phyloP scores from a whole-genome alignment of 2,888 invertebrate species.

The Eristalinus sepulchralis region DNA sequence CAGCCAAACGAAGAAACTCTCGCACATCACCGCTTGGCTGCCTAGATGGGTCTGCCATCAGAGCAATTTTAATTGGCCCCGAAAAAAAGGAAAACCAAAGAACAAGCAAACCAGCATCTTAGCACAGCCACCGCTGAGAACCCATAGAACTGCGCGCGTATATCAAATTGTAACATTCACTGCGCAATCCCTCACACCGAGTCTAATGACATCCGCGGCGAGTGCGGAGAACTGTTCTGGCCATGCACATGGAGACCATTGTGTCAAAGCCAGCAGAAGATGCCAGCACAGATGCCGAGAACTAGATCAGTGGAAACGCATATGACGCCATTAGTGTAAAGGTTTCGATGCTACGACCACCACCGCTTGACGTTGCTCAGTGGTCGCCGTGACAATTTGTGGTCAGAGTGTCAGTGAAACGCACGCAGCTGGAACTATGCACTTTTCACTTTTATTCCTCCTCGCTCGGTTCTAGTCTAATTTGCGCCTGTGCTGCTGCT shows the following conservation, averaged over 20 bases:
- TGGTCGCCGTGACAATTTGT: constrained; percentile 31
- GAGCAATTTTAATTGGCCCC: constrained; percentile 53
- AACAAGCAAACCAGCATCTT: background rate
- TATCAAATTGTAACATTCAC: constrained; percentile 41
- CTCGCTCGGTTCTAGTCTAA: constrained; percentile 27
- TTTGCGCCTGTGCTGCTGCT: background rate
- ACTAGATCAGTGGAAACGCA: constrained; percentile 47
- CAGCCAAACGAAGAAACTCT: constrained; percentile 56
- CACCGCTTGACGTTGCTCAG: background rate
- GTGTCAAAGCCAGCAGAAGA: constrained; percentile 51
- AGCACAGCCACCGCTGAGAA: constrained; percentile 20
- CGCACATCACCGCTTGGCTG: constrained; percentile 48
- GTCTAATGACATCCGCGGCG: constrained; percentile 48
- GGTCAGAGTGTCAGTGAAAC: constrained; percentile 45
- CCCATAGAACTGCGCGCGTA: constrained; percentile 31
- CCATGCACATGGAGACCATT: constrained; percentile 50
- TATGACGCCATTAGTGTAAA: constrained; percentile 47
- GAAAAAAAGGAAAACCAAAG: background rate
- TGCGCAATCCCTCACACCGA: constrained; percentile 35
- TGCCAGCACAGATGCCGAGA: constrained; percentile 26
- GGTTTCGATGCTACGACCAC: constrained; percentile 4
- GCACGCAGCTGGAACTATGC: background rate
- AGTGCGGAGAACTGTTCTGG: constrained; percentile 12
- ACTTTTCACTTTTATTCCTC: constrained; percentile 57
- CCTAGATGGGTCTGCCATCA: constrained; percentile 47